A percentile compares a stretch with the other conserved stretches of the same genome.
phyloP scores from a whole-genome alignment of 2,797 vertebrate genomes.

The Lagothrix lagotricha region DNA sequence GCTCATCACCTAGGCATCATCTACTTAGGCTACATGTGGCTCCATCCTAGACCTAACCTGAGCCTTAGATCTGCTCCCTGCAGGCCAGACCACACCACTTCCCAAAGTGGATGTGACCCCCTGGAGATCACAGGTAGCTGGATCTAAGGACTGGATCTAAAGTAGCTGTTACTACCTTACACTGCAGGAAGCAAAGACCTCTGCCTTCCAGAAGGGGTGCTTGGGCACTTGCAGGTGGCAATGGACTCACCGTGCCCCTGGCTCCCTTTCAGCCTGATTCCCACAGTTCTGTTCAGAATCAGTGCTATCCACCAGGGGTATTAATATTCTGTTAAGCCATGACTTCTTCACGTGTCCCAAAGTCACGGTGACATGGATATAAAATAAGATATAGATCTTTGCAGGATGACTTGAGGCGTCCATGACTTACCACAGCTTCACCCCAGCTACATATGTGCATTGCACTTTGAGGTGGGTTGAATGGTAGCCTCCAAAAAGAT shows the following conservation, averaged over 20 bases:
- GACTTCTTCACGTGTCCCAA: background rate
- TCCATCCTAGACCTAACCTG: background rate
- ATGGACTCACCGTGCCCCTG: too few species aligned
- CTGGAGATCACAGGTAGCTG: too few species aligned
- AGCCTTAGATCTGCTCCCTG: too few species aligned
- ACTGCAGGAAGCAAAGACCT: too few species aligned
- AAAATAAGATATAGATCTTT: background rate
- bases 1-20: background rate
- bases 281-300: background rate
- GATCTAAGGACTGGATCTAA: too few species aligned
- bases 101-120: too few species aligned
- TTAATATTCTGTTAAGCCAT: background rate
- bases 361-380: background rate
- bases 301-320: accelerated
- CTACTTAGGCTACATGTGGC: background rate
- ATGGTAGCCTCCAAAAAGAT: background rate
- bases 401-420: background rate
- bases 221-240: accelerated
- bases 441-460: too few species aligned
- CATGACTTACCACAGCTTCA: background rate
- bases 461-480: background rate
- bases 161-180: too few species aligned
- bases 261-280: background rate
- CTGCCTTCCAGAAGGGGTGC: background rate
- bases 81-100: accelerated